Base-by-base conservation (phyloP, 1,140 invertebrate species). In the Rhizoglyphus robini region DNA sequence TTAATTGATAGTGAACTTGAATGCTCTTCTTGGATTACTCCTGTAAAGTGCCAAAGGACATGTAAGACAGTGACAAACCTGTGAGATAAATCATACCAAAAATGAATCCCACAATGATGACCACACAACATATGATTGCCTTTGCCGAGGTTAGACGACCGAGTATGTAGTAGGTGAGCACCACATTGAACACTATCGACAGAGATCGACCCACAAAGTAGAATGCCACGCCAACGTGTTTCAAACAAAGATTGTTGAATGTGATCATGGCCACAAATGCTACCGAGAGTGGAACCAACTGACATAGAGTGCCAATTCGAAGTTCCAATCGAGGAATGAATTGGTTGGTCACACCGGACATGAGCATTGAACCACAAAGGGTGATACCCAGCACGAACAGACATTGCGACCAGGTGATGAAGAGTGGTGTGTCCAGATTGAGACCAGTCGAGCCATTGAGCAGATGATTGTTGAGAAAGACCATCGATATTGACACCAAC, bases 401-500 rank as follows among this genome's bases (percentile, higher is more conserved):
- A 77, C 95, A 98, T 78, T 99, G 96, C 75, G 87, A 98, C 86
- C 94, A 97, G 47, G 93, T 96, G 57, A 99, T 85, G 77, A 99
- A 99, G 63, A 99, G 78, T 0, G 96, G 95, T 1, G 95, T 94
- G 74, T 98, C 84, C 63, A 98, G 82, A 70, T 79, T 75, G n/a
- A n/a, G n/a, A n/a, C n/a, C n/a, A n/a, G n/a, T n/a, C n/a, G n/a
- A n/a, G n/a, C n/a, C n/a, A 72, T 87, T 90, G n/a, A 93, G 72
- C 36, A 94, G 76, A 54, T 83, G 79, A 77, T 93, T 93, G 73
- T 94, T 94, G 2, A 93, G 81, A 78, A 94, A 94, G 18, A 98
- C 93, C 75, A 94, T 91, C 2, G 84, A 79, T 71, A 98, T 97
- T 8, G 93, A 97, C 13, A 96, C 81, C 64, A 87, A 71, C 93